Percentiles rank a stretch among this genome's conserved stretches.
Conservation (phyloP, 2,113 vertebrate genomes). For the Paralichthys olivaceus region DNA sequence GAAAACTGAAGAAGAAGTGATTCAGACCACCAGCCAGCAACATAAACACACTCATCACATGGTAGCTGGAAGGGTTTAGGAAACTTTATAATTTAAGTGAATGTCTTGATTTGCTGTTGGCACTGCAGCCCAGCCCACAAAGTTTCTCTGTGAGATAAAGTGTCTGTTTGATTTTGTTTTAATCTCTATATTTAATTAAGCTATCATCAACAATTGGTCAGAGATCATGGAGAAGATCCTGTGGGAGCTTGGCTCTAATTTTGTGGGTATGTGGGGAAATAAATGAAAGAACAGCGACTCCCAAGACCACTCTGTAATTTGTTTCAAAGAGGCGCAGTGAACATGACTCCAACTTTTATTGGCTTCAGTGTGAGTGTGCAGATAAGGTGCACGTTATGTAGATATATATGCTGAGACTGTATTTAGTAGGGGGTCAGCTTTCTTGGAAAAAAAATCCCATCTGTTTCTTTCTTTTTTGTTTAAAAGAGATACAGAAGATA, state of each 20-base stretch:
- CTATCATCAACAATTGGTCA: slow-evolving; percentile 52
- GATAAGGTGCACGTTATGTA: slow-evolving; percentile 22
- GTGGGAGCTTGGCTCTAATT: slow-evolving; percentile 46
- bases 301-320: slow-evolving; percentile 55
- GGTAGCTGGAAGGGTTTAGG: slow-evolving; percentile 25
- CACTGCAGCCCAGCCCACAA: slow-evolving; percentile 8
- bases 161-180: slow-evolving; percentile 16
- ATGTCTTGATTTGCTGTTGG: slow-evolving; percentile 37
- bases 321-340: slow-evolving; percentile 47
- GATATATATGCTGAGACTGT: slow-evolving; percentile 14
- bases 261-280: slow-evolving; percentile 46
- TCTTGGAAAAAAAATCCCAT: slow-evolving; percentile 10
- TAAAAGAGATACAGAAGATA: neutral
- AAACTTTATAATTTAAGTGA: slow-evolving; percentile 26
- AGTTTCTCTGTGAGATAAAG: slow-evolving; percentile 34
- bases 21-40: slow-evolving; percentile 31
- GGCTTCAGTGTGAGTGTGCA: slow-evolving; percentile 24
- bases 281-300: slow-evolving; percentile 59
- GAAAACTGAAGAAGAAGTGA: slow-evolving; percentile 24
- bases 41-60: slow-evolving; percentile 10
- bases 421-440: slow-evolving; percentile 7
- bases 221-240: slow-evolving; percentile 53
- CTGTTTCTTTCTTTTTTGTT: neutral
- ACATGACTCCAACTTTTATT: slow-evolving; percentile 55
- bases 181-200: slow-evolving; percentile 57